phyloP scores from a whole-genome alignment of 2,888 invertebrate species.

The Leucophenga montana region DNA sequence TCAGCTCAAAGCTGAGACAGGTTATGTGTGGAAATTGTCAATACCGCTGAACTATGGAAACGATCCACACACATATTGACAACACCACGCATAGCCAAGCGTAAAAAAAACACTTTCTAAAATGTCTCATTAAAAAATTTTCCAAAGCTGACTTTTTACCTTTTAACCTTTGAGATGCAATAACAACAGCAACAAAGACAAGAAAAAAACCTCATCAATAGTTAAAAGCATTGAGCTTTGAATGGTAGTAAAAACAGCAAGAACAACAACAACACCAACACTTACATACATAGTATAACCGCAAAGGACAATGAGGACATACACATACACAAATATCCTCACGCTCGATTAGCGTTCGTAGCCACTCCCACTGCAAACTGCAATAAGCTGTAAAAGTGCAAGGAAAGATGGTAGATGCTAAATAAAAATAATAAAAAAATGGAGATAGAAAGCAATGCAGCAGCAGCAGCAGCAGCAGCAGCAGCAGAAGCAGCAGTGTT shows the following conservation, averaged over 20 bases:
- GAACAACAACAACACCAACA: conserved; percentile 3
- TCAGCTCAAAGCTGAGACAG: too few relatives aligned
- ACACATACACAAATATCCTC: conserved; percentile 1
- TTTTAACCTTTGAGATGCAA: conserved; percentile 14
- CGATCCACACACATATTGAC: too few relatives aligned
- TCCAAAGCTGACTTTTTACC: conserved; percentile 9
- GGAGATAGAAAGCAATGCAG: neutral
- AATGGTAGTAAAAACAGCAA: too few relatives aligned
- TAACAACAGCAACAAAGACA: conserved; percentile 15
- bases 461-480: too few relatives aligned
- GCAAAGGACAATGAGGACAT: conserved; percentile 9
- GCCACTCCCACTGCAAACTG: too few relatives aligned
- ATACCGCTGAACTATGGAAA: too few relatives aligned
- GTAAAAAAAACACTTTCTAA: conserved; percentile 15
- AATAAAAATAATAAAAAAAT: neutral
- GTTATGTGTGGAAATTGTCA: too few relatives aligned
- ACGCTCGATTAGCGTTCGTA: conserved; percentile 10
- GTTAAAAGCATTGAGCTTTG: too few relatives aligned
- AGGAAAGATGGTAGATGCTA: neutral
- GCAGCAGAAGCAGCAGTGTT: too few relatives aligned
- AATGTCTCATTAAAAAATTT: conserved; percentile 18
- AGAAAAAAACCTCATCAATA: too few relatives aligned
- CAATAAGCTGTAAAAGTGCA: too few relatives aligned
- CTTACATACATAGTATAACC: neutral
- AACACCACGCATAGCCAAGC: neutral